A percentile compares a stretch with the other conserved stretches of the same genome.
Conservation (phyloP, 1,140 invertebrate species). For the Thaumetopoea pityocampa region DNA sequence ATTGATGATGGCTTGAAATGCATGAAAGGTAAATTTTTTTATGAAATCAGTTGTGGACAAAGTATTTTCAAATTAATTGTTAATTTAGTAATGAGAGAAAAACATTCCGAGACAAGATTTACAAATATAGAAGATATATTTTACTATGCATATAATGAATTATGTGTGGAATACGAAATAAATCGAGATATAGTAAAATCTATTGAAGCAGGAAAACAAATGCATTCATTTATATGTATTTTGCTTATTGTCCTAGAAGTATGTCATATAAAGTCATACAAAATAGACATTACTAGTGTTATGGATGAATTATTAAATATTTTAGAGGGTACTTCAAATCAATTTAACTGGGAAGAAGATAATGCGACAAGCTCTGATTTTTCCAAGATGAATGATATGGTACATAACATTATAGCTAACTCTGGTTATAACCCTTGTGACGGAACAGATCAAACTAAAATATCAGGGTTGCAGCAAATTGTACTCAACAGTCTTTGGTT, state of each 20-base stretch:
- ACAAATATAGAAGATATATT: slow-evolving; percentile 46
- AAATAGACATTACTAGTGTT: slow-evolving; percentile 28
- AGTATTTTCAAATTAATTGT: slow-evolving; percentile 50
- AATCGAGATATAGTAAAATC: slow-evolving; percentile 47
- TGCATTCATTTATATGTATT: slow-evolving; percentile 54
- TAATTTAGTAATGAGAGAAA: slow-evolving; percentile 34
- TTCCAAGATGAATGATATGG: slow-evolving; percentile 76
- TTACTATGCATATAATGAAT: slow-evolving; percentile 39
- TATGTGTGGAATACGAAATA: slow-evolving; percentile 32
- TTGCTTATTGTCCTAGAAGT: slow-evolving; percentile 41
- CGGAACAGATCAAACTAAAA: slow-evolving; percentile 43
- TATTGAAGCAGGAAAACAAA: slow-evolving; percentile 55
- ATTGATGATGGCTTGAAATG: slow-evolving; percentile 35
- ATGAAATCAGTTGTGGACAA: slow-evolving; percentile 52
- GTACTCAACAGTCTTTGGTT: slow-evolving; percentile 87
- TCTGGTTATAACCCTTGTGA: slow-evolving; percentile 40
- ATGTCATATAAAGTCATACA: slow-evolving; percentile 30
- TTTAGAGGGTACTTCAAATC: slow-evolving; percentile 40
- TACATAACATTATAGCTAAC: slow-evolving; percentile 61
- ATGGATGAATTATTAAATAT: slow-evolving; percentile 42
- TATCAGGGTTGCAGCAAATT: slow-evolving; percentile 81
- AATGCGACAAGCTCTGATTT: slow-evolving; percentile 68
- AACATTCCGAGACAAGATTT: slow-evolving; percentile 22
- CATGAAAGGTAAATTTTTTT: slow-evolving; percentile 57
- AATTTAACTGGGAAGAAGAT: slow-evolving; percentile 49